phyloP scores from a whole-genome alignment of 2,113 vertebrate species.

The Apus apus region DNA sequence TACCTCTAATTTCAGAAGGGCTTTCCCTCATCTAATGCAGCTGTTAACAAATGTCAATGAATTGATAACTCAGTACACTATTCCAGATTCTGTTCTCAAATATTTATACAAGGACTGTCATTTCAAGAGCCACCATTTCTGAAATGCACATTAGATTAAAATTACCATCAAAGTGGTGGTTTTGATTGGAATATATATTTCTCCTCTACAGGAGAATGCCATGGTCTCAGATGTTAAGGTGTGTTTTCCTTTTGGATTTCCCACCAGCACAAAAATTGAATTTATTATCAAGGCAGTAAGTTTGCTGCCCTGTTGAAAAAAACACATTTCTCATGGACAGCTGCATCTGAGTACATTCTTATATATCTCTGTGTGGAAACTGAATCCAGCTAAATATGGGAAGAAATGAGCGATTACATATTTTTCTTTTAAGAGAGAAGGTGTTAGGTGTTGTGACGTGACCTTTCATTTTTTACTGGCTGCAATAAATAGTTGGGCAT shows the following conservation, averaged over 20 bases:
- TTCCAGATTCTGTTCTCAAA: neutral
- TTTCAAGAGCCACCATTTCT: neutral
- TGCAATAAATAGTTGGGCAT: neutral
- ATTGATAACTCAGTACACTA: neutral
- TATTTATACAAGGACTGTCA: neutral
- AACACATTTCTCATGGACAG: neutral
- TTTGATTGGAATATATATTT: neutral
- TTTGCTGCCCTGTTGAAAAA: neutral
- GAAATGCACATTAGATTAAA: neutral
- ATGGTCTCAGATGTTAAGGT: neutral
- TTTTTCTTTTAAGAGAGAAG: neutral
- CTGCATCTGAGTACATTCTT: neutral
- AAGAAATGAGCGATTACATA: neutral
- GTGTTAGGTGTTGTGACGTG: neutral
- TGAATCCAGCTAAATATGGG: neutral
- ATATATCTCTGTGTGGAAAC: neutral
- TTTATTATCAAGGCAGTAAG: neutral
- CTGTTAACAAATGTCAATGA: neutral
- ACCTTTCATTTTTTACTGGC: neutral
- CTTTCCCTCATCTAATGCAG: neutral
- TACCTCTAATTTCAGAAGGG: neutral
- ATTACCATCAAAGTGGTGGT: neutral
- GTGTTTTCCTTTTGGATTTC: neutral
- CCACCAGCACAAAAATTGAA: neutral
- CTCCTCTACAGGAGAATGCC: neutral